These are phyloP conservation scores for Diorhabda sublineata DNA, from an alignment of 1,140 invertebrate species.

Conservation along the genomic window DNA sequence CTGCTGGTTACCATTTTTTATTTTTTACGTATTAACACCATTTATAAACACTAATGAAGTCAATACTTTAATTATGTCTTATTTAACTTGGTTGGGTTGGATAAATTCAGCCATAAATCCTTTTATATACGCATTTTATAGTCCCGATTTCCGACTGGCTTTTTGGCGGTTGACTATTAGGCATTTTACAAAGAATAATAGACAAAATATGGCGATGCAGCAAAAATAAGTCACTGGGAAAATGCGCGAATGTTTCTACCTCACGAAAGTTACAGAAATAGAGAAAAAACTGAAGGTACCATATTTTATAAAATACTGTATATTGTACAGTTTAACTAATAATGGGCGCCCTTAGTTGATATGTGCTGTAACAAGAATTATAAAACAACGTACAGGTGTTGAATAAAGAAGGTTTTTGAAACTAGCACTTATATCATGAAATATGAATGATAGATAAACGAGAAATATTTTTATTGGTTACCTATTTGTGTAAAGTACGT, in stretches of 20 bases:
- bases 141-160: constrained; percentile 76
- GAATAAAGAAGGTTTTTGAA: too few relatives aligned
- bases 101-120: constrained; percentile 87
- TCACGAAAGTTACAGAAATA: not conserved
- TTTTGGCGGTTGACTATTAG: constrained; percentile 73
- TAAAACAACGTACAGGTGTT: too few relatives aligned
- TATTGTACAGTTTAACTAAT: too few relatives aligned
- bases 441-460: too few relatives aligned
- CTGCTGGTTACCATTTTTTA: constrained; percentile 88
- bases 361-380: too few relatives aligned
- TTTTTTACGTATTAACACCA: constrained; percentile 76
- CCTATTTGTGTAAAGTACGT: too few relatives aligned
- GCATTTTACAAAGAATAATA: constrained; percentile 43
- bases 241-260: not conserved
- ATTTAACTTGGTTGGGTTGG: constrained; percentile 89
- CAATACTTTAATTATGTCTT: constrained; percentile 65
- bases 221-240: constrained; percentile 34
- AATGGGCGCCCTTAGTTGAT: too few relatives aligned
- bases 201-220: constrained; percentile 42
- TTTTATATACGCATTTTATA: constrained; percentile 85
- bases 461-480: too few relatives aligned
- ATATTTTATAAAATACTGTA: too few relatives aligned
- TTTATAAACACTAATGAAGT: constrained; percentile 59
- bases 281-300: too few relatives aligned
- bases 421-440: too few relatives aligned